Evolutionary conservation across 2,113 vertebrate genomes (phyloP).

Genomic region (Chinchilla lanigera): DNA sequence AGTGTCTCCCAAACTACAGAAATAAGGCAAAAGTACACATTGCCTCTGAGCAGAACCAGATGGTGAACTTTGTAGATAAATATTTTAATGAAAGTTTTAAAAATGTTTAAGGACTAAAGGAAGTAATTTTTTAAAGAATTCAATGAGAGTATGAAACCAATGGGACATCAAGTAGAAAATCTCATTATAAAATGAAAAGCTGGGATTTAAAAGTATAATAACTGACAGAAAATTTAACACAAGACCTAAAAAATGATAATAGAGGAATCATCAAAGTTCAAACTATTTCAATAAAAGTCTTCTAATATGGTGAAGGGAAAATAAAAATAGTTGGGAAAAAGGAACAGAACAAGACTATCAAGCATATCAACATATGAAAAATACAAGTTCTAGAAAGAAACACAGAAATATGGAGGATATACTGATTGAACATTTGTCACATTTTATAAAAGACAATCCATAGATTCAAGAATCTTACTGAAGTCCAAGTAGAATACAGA

Average conservation of each 20-base stretch:
- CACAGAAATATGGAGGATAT: neutral
- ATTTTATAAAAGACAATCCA: neutral
- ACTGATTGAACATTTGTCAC: neutral
- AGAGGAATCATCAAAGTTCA: neutral
- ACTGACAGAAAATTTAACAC: neutral
- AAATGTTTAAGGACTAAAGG: neutral
- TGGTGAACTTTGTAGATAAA: neutral
- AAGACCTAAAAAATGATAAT: neutral
- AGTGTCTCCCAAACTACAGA: neutral
- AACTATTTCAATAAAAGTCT: neutral
- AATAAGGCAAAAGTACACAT: neutral
- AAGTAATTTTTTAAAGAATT: neutral
- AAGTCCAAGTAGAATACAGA: neutral
- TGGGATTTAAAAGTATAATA: neutral
- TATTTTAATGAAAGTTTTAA: neutral
- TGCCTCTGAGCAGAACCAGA: neutral
- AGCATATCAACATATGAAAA: neutral
- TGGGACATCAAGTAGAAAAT: neutral
- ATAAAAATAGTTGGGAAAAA: neutral
- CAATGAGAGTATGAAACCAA: neutral
- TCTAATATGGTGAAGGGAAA: neutral
- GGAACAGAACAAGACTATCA: neutral
- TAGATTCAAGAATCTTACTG: neutral
- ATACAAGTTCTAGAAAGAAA: neutral
- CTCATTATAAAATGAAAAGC: constrained; percentile 1